Percentiles rank a stretch among this genome's conserved stretches.
Conservation (phyloP, 2,113 vertebrate species). For the Numida meleagris region DNA sequence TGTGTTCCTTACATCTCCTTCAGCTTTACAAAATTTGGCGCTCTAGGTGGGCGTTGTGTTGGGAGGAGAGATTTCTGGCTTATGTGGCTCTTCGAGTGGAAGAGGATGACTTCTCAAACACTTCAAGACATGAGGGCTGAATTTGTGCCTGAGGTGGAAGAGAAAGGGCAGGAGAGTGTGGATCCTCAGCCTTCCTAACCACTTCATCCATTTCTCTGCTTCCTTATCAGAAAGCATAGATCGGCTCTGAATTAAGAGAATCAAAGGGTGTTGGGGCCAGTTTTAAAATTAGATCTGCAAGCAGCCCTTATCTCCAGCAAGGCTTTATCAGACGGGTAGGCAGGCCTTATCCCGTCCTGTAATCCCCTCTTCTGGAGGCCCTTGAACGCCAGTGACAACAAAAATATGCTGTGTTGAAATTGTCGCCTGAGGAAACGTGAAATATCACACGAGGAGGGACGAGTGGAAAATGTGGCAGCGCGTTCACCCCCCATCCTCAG, state of each 20-base stretch:
- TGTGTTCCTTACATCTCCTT: neutral
- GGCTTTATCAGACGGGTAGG: conserved; percentile 2
- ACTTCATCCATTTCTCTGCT: neutral
- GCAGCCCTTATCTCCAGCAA: conserved; percentile 39
- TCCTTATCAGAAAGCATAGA: rapidly evolving
- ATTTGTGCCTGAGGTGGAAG: neutral
- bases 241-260: neutral
- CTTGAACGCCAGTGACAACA: neutral
- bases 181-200: neutral
- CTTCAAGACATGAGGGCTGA: neutral
- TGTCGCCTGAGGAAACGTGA: neutral
- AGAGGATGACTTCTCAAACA: neutral
- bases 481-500: neutral
- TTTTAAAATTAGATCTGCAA: conserved; percentile 62
- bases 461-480: neutral
- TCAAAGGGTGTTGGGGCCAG: neutral
- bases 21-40: neutral
- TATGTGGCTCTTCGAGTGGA: neutral
- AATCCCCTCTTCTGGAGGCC: conserved; percentile 58
- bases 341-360: neutral
- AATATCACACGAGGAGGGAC: neutral
- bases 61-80: neutral
- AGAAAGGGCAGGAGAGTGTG: neutral
- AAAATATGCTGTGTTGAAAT: conserved; percentile 7
- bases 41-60: rapidly evolving